A percentile compares a stretch with the other conserved stretches of the same genome.
Conservation (phyloP, 2,113 vertebrate genomes). For the Chlamydotis undulata region DNA sequence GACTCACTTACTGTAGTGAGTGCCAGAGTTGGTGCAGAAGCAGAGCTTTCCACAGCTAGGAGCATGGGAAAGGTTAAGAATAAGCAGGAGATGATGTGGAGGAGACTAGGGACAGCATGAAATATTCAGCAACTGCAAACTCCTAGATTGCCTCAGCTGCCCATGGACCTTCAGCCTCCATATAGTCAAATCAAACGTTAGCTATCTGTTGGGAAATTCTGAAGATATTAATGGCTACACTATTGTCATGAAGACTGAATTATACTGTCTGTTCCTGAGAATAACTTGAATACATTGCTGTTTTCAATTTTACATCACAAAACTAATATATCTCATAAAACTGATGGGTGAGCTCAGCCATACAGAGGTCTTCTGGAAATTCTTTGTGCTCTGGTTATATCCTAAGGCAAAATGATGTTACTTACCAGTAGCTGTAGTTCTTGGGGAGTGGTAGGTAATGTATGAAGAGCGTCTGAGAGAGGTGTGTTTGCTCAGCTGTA, state of each 20-base stretch:
- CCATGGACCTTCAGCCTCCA: not conserved
- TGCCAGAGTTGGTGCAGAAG: conserved; percentile 54
- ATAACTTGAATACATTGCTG: not conserved
- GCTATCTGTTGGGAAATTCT: not conserved
- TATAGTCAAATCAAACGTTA: not conserved
- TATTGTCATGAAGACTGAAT: not conserved
- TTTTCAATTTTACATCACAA: not conserved
- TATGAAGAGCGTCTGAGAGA: not conserved
- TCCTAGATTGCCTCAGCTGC: conserved; percentile 15
- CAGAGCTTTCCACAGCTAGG: conserved; percentile 18
- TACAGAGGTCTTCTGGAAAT: not conserved
- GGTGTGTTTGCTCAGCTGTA: rapidly evolving
- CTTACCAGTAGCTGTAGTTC: not conserved
- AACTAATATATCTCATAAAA: not conserved
- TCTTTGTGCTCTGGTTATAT: not conserved
- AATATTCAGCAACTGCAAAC: conserved; percentile 11
- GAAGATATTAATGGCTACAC: not conserved
- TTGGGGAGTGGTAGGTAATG: not conserved
- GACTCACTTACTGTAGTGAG: conserved; percentile 32
- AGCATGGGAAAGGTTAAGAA: conserved; percentile 61
- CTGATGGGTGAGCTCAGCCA: not conserved
- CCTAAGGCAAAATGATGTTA: not conserved
- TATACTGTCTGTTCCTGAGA: not conserved
- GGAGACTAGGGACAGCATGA: not conserved
- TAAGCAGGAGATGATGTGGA: not conserved